A percentile compares a stretch with the other conserved stretches of the same genome.
Conservation (phyloP, 2,888 invertebrate genomes). For the Epicampocera succincta region DNA sequence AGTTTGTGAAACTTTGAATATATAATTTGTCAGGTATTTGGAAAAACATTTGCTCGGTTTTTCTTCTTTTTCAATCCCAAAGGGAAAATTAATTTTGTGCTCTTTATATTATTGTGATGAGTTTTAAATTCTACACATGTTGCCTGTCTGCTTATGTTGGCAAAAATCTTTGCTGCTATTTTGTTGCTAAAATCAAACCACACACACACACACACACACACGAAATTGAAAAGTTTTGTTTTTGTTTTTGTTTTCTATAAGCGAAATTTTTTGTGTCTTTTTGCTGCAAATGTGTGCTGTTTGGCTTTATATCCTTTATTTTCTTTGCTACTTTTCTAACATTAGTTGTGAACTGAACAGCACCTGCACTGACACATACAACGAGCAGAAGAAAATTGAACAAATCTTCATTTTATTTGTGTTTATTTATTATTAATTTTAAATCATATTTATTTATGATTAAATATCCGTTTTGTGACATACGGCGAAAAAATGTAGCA, state of each 20-base stretch:
- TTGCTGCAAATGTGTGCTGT: not conserved
- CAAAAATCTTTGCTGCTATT: not conserved
- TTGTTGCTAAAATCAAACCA: no score
- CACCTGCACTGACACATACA: conserved; percentile 20
- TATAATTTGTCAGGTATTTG: conserved; percentile 1
- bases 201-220: not conserved
- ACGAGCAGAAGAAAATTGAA: not conserved
- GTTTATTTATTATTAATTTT: conserved; percentile 4
- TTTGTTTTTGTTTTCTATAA: not conserved
- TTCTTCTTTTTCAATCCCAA: not conserved
- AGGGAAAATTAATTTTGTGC: conserved; percentile 1
- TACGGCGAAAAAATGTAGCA: no score
- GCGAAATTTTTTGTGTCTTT: conserved; percentile 9
- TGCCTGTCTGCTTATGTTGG: conserved; percentile 3
- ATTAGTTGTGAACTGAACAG: conserved; percentile 2
- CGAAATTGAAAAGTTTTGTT: not conserved
- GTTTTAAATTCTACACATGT: conserved; percentile 36
- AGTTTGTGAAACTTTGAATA: not conserved
- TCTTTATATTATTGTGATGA: conserved; percentile 44
- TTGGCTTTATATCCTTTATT: not conserved
- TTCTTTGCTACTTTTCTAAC: not conserved
- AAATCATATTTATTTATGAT: not conserved
- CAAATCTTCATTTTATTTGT: not conserved
- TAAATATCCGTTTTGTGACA: not conserved
- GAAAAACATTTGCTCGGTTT: not conserved